phyloP scores from a whole-genome alignment of 2,797 vertebrate genomes.

The Anabas testudineus region DNA sequence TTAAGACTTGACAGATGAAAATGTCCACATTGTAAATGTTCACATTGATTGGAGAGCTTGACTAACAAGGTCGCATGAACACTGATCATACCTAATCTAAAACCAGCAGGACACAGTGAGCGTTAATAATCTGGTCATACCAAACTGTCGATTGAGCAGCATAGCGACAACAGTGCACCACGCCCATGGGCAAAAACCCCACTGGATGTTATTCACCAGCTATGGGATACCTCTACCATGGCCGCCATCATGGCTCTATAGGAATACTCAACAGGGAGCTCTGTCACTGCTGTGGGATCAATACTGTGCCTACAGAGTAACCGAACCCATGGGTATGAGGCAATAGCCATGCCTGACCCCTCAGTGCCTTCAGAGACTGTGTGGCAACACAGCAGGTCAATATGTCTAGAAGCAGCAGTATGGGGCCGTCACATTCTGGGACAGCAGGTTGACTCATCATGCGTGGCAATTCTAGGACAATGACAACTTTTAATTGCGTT shows the following conservation, averaged over 20 bases:
- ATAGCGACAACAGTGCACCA: conserved; percentile 39
- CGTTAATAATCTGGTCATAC: conserved; percentile 60
- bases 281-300: conserved; percentile 74
- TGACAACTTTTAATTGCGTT: conserved; percentile 4
- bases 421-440: conserved; percentile 75
- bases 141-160: conserved; percentile 55
- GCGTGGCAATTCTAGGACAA: conserved; percentile 44
- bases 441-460: conserved; percentile 69
- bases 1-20: not conserved
- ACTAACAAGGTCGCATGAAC: conserved; percentile 39
- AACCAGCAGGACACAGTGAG: conserved; percentile 53
- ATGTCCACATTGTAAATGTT: conserved; percentile 22
- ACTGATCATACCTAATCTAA: conserved; percentile 56
- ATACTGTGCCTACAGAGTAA: conserved; percentile 75
- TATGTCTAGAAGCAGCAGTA: conserved; percentile 75
- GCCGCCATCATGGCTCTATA: conserved; percentile 60
- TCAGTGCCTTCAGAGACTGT: conserved; percentile 52
- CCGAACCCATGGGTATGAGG: conserved; percentile 55
- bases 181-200: conserved; percentile 64
- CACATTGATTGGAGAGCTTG: conserved; percentile 24
- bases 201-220: conserved; percentile 60
- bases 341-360: conserved; percentile 35
- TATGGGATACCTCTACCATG: conserved; percentile 58
- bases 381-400: conserved; percentile 72
- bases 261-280: conserved; percentile 67